Evolutionary conservation across 2,888 invertebrate species (phyloP).

Genomic region (Amphipoea oculea): DNA sequence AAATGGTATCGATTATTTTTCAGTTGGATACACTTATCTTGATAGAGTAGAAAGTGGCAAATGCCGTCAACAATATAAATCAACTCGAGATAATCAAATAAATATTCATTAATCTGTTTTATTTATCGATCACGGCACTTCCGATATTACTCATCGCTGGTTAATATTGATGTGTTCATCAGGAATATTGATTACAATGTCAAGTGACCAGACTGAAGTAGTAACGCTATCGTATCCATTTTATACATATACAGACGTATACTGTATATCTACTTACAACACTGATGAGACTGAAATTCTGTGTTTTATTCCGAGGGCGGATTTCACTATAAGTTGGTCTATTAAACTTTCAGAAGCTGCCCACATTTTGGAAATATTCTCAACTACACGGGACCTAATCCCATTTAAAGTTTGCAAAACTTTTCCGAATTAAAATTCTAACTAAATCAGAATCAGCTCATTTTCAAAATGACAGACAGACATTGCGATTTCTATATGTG

Average conservation of each 20-base stretch:
- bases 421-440: slow-evolving; percentile 26
- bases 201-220: not conserved
- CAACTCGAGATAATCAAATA: slow-evolving; percentile 4
- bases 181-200: slow-evolving; percentile 27
- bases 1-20: slow-evolving; percentile 8
- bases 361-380: slow-evolving; percentile 25
- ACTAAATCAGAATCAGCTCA: slow-evolving; percentile 16
- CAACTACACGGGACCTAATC: slow-evolving; percentile 18
- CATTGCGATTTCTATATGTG: not conserved
- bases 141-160: slow-evolving; percentile 6
- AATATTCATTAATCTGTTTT: slow-evolving; percentile 30
- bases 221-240: not conserved
- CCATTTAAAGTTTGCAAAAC: slow-evolving; percentile 28
- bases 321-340: slow-evolving; percentile 2
- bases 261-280: not conserved
- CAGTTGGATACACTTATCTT: not conserved
- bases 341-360: slow-evolving; percentile 22
- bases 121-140: slow-evolving; percentile 30
- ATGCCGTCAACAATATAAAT: slow-evolving; percentile 3
- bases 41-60: not conserved
- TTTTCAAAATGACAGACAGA: slow-evolving; percentile 16
- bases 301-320: not conserved
- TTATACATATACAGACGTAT: not conserved
- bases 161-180: slow-evolving; percentile 36
- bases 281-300: not conserved